A percentile compares a stretch with the other conserved stretches of the same genome.
Evolutionary conservation across 2,113 vertebrate species (phyloP).

Genomic region (Myotis yumanensis): DNA sequence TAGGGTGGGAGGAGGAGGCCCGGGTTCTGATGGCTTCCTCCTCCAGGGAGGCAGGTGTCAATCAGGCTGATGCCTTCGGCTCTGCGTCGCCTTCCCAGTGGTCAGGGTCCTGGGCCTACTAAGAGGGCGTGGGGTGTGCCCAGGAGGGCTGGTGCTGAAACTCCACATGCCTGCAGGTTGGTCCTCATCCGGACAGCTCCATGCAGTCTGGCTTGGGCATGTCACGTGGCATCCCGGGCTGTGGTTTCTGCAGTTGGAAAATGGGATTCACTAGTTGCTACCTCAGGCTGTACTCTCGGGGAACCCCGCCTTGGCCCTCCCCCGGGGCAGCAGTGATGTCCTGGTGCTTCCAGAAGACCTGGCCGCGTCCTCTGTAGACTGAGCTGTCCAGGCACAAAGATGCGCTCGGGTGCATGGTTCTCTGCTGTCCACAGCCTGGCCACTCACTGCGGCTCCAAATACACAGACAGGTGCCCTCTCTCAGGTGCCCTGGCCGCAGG

Average conservation of each 20-base stretch:
- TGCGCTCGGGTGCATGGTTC: background rate
- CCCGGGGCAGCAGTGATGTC: background rate
- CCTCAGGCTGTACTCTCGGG: constrained; percentile 70
- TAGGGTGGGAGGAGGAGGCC: background rate
- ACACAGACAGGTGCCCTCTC: background rate
- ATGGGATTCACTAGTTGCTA: constrained; percentile 64
- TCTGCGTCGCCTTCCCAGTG: background rate
- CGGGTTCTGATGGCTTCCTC: background rate
- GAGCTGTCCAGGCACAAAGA: background rate
- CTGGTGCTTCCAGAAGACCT: constrained; percentile 20
- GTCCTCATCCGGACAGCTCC: background rate
- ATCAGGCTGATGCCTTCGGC: background rate
- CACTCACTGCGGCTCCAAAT: background rate
- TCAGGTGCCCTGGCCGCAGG: background rate
- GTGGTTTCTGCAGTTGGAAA: constrained; percentile 2
- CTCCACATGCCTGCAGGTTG: background rate
- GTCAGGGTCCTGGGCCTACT: background rate
- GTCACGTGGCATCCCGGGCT: background rate
- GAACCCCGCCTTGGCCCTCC: background rate
- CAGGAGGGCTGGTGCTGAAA: background rate
- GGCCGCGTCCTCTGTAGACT: background rate
- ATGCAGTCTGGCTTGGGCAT: background rate
- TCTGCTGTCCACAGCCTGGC: background rate
- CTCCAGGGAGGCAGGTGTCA: background rate
- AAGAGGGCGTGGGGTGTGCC: fast-evolving